These are phyloP conservation scores for Hydrochoerus hydrochaeris DNA, from an alignment of 2,113 vertebrate species.

Conservation along the genomic window DNA sequence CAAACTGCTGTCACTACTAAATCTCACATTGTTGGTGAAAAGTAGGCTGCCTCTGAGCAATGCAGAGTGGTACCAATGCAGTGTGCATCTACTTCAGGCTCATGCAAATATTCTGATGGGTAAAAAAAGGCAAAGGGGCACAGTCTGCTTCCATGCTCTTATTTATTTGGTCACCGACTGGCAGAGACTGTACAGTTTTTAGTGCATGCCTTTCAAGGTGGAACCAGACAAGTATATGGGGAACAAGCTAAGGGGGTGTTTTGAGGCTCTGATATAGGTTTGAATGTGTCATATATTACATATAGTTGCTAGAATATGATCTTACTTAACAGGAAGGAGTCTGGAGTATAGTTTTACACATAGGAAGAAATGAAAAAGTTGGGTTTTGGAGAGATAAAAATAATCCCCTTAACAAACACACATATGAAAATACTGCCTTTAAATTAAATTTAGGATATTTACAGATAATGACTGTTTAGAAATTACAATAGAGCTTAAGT, in stretches of 20 bases:
- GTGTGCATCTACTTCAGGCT: not conserved
- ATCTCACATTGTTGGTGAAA: not conserved
- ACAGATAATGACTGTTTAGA: not conserved
- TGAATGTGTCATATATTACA: not conserved
- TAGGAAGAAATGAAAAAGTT: not conserved
- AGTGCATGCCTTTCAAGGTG: not conserved
- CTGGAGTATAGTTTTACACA: not conserved
- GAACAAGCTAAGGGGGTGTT: not conserved
- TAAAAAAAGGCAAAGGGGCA: not conserved
- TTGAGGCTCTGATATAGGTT: not conserved
- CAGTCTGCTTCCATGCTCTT: not conserved
- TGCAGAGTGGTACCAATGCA: not conserved
- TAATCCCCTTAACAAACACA: not conserved
- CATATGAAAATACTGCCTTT: not conserved
- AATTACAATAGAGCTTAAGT: not conserved
- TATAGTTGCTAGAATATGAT: not conserved
- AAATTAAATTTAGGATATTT: conserved; percentile 24
- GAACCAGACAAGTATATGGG: not conserved
- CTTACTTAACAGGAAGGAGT: not conserved
- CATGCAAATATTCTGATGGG: not conserved
- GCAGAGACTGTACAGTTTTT: not conserved
- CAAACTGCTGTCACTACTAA: not conserved
- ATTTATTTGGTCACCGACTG: not conserved
- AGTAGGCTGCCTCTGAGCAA: not conserved
- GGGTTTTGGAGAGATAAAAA: not conserved